Base-by-base conservation (phyloP, 2,888 invertebrate genomes). In the Cataglyphis albicans region DNA sequence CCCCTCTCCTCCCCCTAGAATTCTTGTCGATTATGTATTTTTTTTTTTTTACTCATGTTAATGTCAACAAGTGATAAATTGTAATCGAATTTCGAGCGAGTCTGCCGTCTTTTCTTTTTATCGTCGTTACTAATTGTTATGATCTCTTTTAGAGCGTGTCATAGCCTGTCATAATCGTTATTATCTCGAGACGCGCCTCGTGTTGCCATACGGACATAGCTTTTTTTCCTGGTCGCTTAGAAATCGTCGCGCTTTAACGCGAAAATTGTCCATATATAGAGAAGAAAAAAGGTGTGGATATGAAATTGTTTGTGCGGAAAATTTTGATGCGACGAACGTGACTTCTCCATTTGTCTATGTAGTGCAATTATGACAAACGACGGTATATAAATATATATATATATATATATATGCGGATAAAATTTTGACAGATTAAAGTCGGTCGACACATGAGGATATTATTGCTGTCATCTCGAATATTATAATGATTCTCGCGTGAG, bases 161-260 rank as follows among this genome's bases (percentile, higher is more conserved):
- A n/a, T 52, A 52, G 18, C n/a, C 7, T 18, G 5, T 18, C 18
- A 48, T 18, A 4, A 41, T 12, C 41, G 5, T 9, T 6, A 55
- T 55, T 55, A n/a, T n/a, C 55, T 21, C 21, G 29, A 12, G 15
- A 70, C 3, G 68, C 32, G 0, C 0, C 3, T 72, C 15, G 18
- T 4, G 70, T 57, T 21, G 15, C 57, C 70, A 72, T 72, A 72
- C 59, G 72, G 59, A 72, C 18, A 1, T 38, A 12, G n/a, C n/a
- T 41, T 41, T 81, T 41, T 57, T 65, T 68, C 57, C 35, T 21
- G 72, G 35, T 73, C 65, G 35, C 32, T 21, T 48, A 25, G 18
- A 21, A 55, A 70, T 55, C 9, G 15, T 29, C 25, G 10, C 21
- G 21, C 7, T 52, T 52, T n/a, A 52, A 52, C n/a, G n/a, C 7